Conservation (phyloP, 1,140 invertebrate species). For the Zaprionus ornatus region DNA sequence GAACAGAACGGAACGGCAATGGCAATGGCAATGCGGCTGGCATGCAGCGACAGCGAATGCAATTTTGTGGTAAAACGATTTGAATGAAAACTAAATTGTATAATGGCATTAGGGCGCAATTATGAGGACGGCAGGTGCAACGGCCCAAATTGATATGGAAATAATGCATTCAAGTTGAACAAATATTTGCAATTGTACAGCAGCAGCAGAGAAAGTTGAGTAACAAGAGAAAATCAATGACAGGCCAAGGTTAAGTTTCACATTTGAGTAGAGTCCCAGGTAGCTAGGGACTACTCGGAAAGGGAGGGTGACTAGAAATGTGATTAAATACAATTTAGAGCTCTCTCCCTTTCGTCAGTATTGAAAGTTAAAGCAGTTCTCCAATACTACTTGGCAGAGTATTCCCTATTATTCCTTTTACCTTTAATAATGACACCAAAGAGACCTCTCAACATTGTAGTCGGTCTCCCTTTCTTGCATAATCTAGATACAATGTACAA, state of each 20-base stretch:
- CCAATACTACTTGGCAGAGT: neutral
- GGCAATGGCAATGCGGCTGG: neutral
- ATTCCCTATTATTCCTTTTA: neutral
- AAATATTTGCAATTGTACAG: neutral
- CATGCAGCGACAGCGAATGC: slow-evolving; percentile 62
- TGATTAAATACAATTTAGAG: neutral
- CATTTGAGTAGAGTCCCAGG: neutral
- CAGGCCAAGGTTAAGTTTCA: neutral
- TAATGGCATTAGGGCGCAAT: slow-evolving; percentile 41
- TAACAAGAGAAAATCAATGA: neutral
- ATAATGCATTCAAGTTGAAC: slow-evolving; percentile 5
- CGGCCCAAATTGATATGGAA: slow-evolving; percentile 3
- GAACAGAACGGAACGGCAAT: slow-evolving; percentile 17
- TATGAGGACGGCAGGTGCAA: slow-evolving; percentile 23
- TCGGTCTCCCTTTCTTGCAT: neutral
- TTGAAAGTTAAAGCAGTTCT: neutral
- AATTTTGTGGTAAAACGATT: slow-evolving; percentile 72
- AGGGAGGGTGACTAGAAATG: too few species aligned
- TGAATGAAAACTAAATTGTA: slow-evolving; percentile 34
- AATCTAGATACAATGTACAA: slow-evolving; percentile 55
- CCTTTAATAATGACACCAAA: slow-evolving; percentile 9
- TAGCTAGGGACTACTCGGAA: neutral
- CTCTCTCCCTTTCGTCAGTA: neutral
- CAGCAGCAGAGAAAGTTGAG: neutral
- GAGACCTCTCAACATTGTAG: slow-evolving; percentile 1